phyloP scores from a whole-genome alignment of 2,113 vertebrate species.

The Crocuta crocuta region DNA sequence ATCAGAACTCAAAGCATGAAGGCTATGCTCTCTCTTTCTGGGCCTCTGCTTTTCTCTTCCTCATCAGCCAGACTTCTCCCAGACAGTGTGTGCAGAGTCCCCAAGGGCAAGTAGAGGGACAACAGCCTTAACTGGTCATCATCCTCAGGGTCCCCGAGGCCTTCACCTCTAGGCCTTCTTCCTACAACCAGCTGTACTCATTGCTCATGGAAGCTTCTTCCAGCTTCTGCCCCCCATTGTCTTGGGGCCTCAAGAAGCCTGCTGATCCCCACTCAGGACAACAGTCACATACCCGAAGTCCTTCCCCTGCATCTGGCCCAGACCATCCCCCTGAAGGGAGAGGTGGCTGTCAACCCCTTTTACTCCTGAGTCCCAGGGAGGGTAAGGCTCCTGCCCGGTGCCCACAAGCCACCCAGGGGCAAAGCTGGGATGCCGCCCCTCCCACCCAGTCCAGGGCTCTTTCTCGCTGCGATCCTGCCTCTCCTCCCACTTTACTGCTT shows the following conservation, averaged over 20 bases:
- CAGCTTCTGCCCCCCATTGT: background rate
- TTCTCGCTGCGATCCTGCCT: background rate
- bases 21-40: background rate
- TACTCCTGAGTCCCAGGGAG: background rate
- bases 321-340: background rate
- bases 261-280: background rate
- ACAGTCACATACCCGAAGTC: background rate
- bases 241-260: background rate
- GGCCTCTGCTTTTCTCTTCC: background rate
- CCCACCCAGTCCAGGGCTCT: background rate
- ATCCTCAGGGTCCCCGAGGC: background rate
- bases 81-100: background rate
- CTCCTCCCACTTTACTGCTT: background rate
- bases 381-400: too few relatives aligned
- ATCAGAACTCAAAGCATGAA: background rate
- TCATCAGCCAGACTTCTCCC: rapidly evolving
- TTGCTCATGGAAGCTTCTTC: background rate
- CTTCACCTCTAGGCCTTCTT: background rate
- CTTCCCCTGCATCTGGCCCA: background rate
- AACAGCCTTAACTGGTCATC: background rate
- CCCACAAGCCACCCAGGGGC: too few relatives aligned
- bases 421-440: rapidly evolving
- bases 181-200: background rate
- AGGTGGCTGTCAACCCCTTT: background rate
- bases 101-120: background rate